A percentile compares a stretch with the other conserved stretches of the same genome.
Conservation (phyloP, 2,888 invertebrate species). For the Tanytarsus gracilentus region DNA sequence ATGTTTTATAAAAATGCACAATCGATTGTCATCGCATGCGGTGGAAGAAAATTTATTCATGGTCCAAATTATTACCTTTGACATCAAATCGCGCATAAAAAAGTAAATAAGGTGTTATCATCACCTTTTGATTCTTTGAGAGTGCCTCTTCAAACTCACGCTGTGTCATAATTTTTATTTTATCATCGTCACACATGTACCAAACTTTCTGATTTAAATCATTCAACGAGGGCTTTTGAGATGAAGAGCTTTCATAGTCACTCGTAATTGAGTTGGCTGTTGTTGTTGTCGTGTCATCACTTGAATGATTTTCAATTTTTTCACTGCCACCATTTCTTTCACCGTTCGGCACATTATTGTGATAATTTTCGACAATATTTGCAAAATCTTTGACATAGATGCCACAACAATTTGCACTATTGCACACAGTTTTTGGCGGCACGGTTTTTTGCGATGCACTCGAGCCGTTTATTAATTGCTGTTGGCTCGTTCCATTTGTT, state of each 20-base stretch:
- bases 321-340: slow-evolving; percentile 29
- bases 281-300: background rate
- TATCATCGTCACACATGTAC: slow-evolving; percentile 84
- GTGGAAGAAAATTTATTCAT: background rate
- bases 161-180: slow-evolving; percentile 66
- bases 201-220: slow-evolving; percentile 47
- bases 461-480: slow-evolving; percentile 31
- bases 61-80: slow-evolving; percentile 31
- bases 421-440: slow-evolving; percentile 38
- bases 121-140: slow-evolving; percentile 61
- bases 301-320: background rate
- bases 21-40: too few species aligned
- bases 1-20: too few species aligned
- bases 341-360: slow-evolving; percentile 26
- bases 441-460: slow-evolving; percentile 31
- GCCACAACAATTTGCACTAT: slow-evolving; percentile 52
- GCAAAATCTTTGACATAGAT: slow-evolving; percentile 38
- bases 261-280: background rate
- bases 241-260: slow-evolving; percentile 30
- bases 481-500: background rate
- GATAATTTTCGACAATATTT: slow-evolving; percentile 20
- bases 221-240: slow-evolving; percentile 26
- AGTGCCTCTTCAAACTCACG: slow-evolving; percentile 71
- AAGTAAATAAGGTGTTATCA: slow-evolving; percentile 76
- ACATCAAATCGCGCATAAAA: slow-evolving; percentile 64